Percentiles rank a stretch among this genome's conserved stretches.
Evolutionary conservation across 2,797 vertebrate species (phyloP).

Genomic region (Centropyge bicolor): DNA sequence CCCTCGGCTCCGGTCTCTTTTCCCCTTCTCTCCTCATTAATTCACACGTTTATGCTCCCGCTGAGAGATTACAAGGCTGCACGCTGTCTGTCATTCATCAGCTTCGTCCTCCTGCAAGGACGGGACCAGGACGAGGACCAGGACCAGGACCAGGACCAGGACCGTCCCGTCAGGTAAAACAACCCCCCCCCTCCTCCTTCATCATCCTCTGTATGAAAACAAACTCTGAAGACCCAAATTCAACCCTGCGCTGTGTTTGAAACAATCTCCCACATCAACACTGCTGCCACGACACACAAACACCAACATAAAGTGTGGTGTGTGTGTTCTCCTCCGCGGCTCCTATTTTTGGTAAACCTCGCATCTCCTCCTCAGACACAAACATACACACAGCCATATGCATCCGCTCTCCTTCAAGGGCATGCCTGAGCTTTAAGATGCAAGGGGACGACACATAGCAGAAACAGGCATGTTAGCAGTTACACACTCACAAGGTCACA

Average conservation of each 20-base stretch:
- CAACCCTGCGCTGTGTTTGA: not conserved
- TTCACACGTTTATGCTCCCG: conserved; percentile 35
- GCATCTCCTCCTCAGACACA: conserved; percentile 34
- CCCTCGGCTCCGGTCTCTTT: not conserved
- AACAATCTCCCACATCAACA: not conserved
- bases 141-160: conserved; percentile 40
- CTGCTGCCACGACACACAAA: conserved; percentile 4
- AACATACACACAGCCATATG: conserved; percentile 51
- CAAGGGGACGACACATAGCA: conserved; percentile 37
- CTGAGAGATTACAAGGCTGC: conserved; percentile 48
- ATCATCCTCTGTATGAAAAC: conserved; percentile 44
- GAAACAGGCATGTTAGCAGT: conserved; percentile 49
- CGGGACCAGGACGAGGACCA: conserved; percentile 43
- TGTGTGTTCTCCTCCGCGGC: too few species aligned
- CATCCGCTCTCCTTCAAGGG: conserved; percentile 76
- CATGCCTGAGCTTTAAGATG: conserved; percentile 61
- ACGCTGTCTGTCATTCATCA: conserved; percentile 46
- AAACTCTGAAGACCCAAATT: conserved; percentile 45
- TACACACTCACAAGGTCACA: conserved; percentile 73
- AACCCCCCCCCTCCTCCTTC: not conserved
- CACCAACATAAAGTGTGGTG: conserved; percentile 22
- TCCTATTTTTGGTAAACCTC: too few species aligned
- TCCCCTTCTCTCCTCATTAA: conserved; percentile 1
- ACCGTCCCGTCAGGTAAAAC: conserved; percentile 39
- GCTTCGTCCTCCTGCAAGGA: conserved; percentile 69